Percentiles rank a stretch among this genome's conserved stretches.
These are phyloP conservation scores for Brachionus plicatilis DNA, from an alignment of 1,140 invertebrate species.

Conservation along the genomic window DNA sequence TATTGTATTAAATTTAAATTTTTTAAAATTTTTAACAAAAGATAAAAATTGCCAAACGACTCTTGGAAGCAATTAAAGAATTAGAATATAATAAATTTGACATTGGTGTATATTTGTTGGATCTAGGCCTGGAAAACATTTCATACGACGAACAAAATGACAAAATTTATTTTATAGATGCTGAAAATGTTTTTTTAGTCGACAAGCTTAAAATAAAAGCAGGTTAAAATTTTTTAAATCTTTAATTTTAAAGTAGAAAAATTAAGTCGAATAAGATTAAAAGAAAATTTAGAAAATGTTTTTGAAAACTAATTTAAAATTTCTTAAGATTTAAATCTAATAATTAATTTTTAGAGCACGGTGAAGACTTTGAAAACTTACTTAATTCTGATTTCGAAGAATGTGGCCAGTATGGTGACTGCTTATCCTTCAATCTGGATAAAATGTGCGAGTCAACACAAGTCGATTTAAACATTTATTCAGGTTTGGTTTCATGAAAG, in stretches of 20 bases:
- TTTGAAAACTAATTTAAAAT: too few relatives aligned
- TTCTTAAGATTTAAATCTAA: too few relatives aligned
- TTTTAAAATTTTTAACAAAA: too few relatives aligned
- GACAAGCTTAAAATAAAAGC: background rate
- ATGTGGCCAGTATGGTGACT: slow-evolving; percentile 2
- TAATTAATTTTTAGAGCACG: background rate
- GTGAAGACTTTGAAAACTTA: background rate
- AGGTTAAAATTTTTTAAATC: background rate
- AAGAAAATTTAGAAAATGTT: too few relatives aligned
- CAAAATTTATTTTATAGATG: slow-evolving; percentile 28
- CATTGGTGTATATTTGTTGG: background rate
- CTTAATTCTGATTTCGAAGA: background rate
- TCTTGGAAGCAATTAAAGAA: background rate
- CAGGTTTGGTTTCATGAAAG: background rate
- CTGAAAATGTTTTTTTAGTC: slow-evolving; percentile 1
- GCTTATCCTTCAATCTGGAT: background rate
- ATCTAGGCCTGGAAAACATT: slow-evolving; percentile 14
- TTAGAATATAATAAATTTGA: background rate
- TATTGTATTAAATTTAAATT: too few relatives aligned
- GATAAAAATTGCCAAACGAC: slow-evolving; percentile 9
- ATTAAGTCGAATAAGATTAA: too few relatives aligned
- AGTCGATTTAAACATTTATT: slow-evolving; percentile 34
- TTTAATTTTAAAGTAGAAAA: background rate
- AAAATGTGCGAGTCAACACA: background rate
- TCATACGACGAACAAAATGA: slow-evolving; percentile 19